Evolutionary conservation across 2,888 invertebrate species (phyloP), one percentile per base, ranked within the genome.

Genomic region (Eupithecia dodoneata): DNA sequence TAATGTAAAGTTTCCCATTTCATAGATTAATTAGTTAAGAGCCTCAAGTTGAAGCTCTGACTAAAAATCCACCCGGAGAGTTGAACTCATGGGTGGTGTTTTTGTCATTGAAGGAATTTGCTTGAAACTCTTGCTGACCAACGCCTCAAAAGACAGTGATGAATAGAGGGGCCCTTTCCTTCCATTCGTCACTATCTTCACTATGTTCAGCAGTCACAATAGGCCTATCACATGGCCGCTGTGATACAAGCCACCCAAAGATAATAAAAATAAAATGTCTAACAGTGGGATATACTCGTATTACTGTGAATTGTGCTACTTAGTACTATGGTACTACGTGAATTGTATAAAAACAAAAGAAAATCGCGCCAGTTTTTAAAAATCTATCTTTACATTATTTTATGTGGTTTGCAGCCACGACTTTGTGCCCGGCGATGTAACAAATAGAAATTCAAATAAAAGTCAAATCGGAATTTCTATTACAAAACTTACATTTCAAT

Each of bases 381-480:
- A 47, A 47, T 3, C 2, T 9, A 47, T 47, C 47, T 47, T 3
- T 47, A 47, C 47, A 3, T 49, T n/a, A 6, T 52, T 4, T 13
- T 13, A 13, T 18, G 41, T 69, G 10, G 69, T 9, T 45, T 18
- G 69, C n/a, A 9, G 9, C 45, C 30, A 49, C 30, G 9, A 12
- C 15, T 18, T 47, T 70, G 10, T 49, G 2, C 52, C 2, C 4
- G 45, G 9, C 52, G 59, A 45, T 59, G 74, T 47, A 47, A 71
- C 55, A 67, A 44, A 71, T 73, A 42, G 69, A 73, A 73, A 69
- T 42, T 76, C 52, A 65, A 73, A 77, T 75, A 76, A 73, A 76
- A 76, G 45, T 76, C 73, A 71, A 76, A 76, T 74, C 74, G 42
- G 73, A 76, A 74, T 76, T 79, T 75, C 10, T 75, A 79, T 79